These are phyloP conservation scores for Clarias laeviceps DNA, from an alignment of 2,797 vertebrate genomes.

Conservation along the genomic window DNA sequence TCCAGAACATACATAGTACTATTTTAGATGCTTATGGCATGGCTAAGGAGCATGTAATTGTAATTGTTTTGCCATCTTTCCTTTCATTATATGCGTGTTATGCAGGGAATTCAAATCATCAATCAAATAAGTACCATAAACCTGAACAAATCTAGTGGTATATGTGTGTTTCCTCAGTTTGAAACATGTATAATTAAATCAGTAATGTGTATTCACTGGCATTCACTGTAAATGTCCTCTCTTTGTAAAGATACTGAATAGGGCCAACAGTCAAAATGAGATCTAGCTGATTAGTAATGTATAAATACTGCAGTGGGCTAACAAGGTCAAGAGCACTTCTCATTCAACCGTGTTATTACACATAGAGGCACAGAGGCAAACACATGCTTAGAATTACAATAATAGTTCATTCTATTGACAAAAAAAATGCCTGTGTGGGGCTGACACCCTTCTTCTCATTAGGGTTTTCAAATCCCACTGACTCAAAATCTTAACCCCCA, in stretches of 20 bases:
- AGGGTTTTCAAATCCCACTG: constrained; percentile 53
- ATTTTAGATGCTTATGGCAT: constrained; percentile 48
- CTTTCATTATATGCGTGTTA: constrained; percentile 53
- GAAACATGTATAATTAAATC: constrained; percentile 46
- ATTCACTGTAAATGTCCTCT: constrained; percentile 39
- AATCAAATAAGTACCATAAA: constrained; percentile 47
- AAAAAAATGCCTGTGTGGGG: background rate
- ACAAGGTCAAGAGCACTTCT: constrained; percentile 18
- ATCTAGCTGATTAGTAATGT: constrained; percentile 6
- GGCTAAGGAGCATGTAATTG: constrained; percentile 54
- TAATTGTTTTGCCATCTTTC: constrained; percentile 44
- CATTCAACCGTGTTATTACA: constrained; percentile 15
- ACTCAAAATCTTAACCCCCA: constrained; percentile 55
- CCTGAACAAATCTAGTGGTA: constrained; percentile 45
- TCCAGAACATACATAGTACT: constrained; percentile 6
- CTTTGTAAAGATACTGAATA: constrained; percentile 20
- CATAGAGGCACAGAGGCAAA: background rate
- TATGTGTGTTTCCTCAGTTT: constrained; percentile 34
- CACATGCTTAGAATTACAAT: constrained; percentile 11
- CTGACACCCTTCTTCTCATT: constrained; percentile 27
- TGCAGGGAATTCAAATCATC: constrained; percentile 39
- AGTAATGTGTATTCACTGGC: constrained; percentile 11
- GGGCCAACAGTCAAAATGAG: background rate
- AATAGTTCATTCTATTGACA: constrained; percentile 21
- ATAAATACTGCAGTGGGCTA: constrained; percentile 9